Base-by-base conservation (phyloP, 1,140 invertebrate species). In the Pemphigus obesinymphae region DNA sequence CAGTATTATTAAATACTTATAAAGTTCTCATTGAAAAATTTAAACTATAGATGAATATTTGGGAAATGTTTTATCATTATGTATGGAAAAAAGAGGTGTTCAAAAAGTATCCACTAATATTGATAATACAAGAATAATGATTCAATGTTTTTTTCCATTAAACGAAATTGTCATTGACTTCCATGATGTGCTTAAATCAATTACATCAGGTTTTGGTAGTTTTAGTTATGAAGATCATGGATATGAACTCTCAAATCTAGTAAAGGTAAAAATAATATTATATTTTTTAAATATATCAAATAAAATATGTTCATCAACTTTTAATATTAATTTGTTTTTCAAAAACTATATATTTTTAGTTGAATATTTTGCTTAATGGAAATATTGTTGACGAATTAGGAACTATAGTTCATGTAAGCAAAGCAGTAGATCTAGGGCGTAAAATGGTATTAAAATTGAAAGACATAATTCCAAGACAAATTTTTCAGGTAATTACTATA, bases 111-210 rank as follows among this genome's bases (percentile, higher is more conserved):
- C 92, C 0, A 90, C 88, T 48, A 92, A 93, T 83, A 93, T 99
- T 40, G 97, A 98, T 86, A 90, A 95, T 80, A 89, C 91, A 53
- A 90, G 94, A 86, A 88, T 97, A 1, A 89, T 98, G 86, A 85
- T 98, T 84, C 92, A 94, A 84, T 96, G 92, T 85, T 88, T 92
- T 75, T 87, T 99, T 45, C 97, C 97, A 11, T 87, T 99, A 4
- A 95, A 92, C 86, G 97, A 99, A 90, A 93, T 99, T 37, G 92
- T 99, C 3, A 86, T 97, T 4, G 96, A 99, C 86, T 99, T 99
- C 87, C 97, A 97, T 87, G 97, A 99, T 87, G 89, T 90, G 34
- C 87, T 99, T 0, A 99, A 98, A 88, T 93, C 92, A 29, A 84
- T 95, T 17, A 93, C 92, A 23, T 98, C 96, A 2, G 97, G 97